Evolutionary conservation across 1,140 invertebrate genomes (phyloP).

Genomic region (Aphidius ervi): DNA sequence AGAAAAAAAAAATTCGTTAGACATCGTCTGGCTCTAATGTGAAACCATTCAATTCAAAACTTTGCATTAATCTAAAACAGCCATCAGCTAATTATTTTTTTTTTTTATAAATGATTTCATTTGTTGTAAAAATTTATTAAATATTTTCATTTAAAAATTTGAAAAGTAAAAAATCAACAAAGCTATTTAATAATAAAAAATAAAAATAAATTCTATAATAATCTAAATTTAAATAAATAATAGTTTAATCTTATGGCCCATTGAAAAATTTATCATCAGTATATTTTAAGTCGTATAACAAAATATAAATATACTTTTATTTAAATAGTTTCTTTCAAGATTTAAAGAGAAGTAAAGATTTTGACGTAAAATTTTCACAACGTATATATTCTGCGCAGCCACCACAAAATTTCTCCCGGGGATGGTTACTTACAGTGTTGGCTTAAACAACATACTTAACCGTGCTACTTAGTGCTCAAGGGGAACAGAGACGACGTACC

Average conservation of each 20-base stretch:
- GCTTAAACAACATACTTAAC: conserved; percentile 55
- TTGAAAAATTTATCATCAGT: too few relatives aligned
- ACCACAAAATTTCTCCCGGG: conserved; percentile 19
- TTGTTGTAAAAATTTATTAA: too few relatives aligned
- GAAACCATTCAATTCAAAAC: conserved; percentile 45
- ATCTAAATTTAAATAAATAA: too few relatives aligned
- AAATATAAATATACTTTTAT: not conserved
- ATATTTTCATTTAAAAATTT: too few relatives aligned
- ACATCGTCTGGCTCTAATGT: conserved; percentile 37
- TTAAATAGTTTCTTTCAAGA: not conserved
- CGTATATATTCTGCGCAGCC: not conserved
- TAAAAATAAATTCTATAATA: too few relatives aligned
- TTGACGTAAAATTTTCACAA: not conserved
- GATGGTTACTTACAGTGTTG: conserved; percentile 52
- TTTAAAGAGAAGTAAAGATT: not conserved
- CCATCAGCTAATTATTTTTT: too few relatives aligned
- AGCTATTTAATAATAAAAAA: too few relatives aligned
- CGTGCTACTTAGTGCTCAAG: conserved; percentile 49
- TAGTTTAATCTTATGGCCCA: too few relatives aligned
- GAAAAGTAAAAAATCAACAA: too few relatives aligned
- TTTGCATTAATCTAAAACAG: conserved; percentile 13
- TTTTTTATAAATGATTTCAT: too few relatives aligned
- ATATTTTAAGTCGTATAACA: not conserved
- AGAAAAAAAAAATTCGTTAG: conserved; percentile 46
- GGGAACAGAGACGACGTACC: conserved; percentile 36